A percentile compares a stretch with the other conserved stretches of the same genome.
Conservation (phyloP, 2,113 vertebrate genomes). For the Guaruba guarouba region DNA sequence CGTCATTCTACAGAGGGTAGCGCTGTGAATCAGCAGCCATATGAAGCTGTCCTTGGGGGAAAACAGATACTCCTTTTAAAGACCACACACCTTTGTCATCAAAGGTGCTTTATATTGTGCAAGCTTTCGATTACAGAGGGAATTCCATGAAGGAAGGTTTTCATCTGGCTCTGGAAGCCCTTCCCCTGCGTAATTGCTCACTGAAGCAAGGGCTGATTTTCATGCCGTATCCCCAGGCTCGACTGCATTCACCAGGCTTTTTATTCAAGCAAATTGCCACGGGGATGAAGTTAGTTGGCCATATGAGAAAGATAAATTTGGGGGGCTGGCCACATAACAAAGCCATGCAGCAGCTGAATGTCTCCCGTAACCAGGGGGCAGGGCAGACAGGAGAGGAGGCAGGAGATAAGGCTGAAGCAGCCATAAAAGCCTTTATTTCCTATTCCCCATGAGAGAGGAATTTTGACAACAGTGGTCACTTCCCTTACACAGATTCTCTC, state of each 20-base stretch:
- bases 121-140: background rate
- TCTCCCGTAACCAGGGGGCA: background rate
- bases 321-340: background rate
- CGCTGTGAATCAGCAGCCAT: fast-evolving
- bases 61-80: background rate
- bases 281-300: slow-evolving; percentile 28
- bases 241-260: background rate
- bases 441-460: background rate
- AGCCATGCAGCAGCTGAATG: background rate
- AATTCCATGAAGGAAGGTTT: background rate
- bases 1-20: fast-evolving
- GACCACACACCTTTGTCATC: background rate
- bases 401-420: background rate
- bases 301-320: slow-evolving; percentile 15
- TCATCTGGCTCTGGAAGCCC: background rate
- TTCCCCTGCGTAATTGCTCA: slow-evolving; percentile 1
- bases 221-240: slow-evolving; percentile 1
- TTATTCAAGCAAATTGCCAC: slow-evolving; percentile 43
- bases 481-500: background rate
- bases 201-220: background rate
- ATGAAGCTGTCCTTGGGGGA: background rate
- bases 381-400: background rate
- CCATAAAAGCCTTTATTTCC: background rate
- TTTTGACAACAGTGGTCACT: background rate
- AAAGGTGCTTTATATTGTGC: background rate